Evolutionary conservation across 2,113 vertebrate species (phyloP).

Genomic region (Peromyscus polionotus): DNA sequence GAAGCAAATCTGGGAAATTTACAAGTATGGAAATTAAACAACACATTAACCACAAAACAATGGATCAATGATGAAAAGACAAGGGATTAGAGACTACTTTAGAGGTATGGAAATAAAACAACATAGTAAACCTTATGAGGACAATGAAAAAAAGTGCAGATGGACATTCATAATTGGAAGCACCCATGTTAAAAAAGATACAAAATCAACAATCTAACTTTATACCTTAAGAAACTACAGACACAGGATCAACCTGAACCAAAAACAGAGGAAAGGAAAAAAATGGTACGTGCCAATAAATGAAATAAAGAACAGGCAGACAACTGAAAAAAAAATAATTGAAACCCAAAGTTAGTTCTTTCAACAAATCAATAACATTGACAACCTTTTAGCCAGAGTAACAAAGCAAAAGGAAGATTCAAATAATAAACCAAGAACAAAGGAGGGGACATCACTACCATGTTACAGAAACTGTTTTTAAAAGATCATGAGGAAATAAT

Average conservation of each 20-base stretch:
- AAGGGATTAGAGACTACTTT: background rate
- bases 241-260: background rate
- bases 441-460: background rate
- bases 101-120: background rate
- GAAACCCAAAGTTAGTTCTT: conserved; percentile 21
- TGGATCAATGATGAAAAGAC: background rate
- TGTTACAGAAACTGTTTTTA: background rate
- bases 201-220: background rate
- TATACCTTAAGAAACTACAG: background rate
- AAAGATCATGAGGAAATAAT: background rate
- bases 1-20: background rate
- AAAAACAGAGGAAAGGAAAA: background rate
- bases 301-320: background rate
- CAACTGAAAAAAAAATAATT: background rate
- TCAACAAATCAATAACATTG: background rate
- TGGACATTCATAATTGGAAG: background rate
- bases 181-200: background rate
- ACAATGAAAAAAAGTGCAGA: background rate
- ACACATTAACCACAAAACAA: background rate
- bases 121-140: background rate
- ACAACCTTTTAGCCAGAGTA: conserved; percentile 5
- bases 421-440: background rate
- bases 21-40: background rate
- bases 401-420: background rate
- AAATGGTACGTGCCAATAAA: background rate